A percentile compares a stretch with the other conserved stretches of the same genome.
phyloP scores from a whole-genome alignment of 2,797 vertebrate genomes.

The Artibeus lituratus region DNA sequence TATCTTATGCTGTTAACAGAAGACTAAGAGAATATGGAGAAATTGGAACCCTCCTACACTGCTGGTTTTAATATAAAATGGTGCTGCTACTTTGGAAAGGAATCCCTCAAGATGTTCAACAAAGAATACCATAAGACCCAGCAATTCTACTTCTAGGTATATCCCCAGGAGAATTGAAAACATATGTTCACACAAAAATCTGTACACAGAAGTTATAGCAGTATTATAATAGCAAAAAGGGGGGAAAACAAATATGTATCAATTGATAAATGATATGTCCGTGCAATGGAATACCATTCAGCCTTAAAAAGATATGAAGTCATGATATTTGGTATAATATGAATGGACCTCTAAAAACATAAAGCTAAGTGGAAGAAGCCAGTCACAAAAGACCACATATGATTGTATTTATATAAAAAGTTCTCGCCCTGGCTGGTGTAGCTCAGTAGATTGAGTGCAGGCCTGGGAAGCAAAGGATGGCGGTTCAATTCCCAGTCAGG shows the following conservation, averaged over 20 bases:
- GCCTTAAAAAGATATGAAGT: neutral
- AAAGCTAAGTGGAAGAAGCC: neutral
- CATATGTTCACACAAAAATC: neutral
- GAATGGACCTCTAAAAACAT: neutral
- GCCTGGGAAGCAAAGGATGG: too few species aligned
- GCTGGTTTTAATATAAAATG: neutral
- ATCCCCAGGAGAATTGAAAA: neutral
- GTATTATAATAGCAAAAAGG: neutral
- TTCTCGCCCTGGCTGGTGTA: too few species aligned
- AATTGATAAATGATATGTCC: neutral
- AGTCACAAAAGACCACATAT: neutral
- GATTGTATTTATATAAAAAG: neutral
- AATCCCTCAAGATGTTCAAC: neutral
- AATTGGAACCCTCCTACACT: neutral
- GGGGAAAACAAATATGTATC: neutral
- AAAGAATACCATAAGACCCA: neutral
- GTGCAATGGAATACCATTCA: neutral
- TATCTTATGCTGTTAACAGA: neutral
- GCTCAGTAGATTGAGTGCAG: too few species aligned
- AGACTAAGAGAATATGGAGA: neutral
- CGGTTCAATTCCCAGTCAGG: too few species aligned
- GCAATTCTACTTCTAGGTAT: neutral
- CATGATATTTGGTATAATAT: neutral
- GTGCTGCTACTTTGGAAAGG: neutral
- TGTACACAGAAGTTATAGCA: neutral